Conservation (phyloP, 1,140 invertebrate genomes). For the Rhagoletis pomonella region DNA sequence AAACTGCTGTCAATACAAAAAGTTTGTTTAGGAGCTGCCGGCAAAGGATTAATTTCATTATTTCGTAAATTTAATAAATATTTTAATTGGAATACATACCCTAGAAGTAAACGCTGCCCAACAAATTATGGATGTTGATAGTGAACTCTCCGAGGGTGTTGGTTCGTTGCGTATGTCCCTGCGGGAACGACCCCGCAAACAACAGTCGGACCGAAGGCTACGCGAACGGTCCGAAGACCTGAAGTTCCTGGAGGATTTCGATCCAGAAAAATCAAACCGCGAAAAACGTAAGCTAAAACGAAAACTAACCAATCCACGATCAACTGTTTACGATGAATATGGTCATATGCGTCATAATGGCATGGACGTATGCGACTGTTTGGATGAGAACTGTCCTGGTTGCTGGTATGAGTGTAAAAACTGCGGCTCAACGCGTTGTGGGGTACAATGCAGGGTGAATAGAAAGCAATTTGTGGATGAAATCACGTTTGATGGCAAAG, state of each 20-base stretch:
- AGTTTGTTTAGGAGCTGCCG: too few species aligned
- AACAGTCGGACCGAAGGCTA: slow-evolving; percentile 52
- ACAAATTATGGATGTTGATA: slow-evolving; percentile 50
- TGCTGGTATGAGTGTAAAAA: slow-evolving; percentile 67
- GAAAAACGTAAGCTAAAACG: slow-evolving; percentile 63
- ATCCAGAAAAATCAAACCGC: slow-evolving; percentile 65
- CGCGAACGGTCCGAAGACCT: slow-evolving; percentile 55
- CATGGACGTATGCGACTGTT: slow-evolving; percentile 67
- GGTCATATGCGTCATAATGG: slow-evolving; percentile 65
- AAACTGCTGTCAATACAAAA: too few species aligned
- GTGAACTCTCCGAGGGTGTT: slow-evolving; percentile 39
- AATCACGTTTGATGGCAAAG: slow-evolving; percentile 69
- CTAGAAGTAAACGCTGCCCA: background rate
- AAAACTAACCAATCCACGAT: slow-evolving; percentile 52
- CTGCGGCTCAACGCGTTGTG: slow-evolving; percentile 66
- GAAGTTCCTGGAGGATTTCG: slow-evolving; percentile 64
- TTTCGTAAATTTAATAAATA: too few species aligned
- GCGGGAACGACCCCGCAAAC: slow-evolving; percentile 56
- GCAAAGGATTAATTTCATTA: too few species aligned
- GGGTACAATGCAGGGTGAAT: slow-evolving; percentile 66
- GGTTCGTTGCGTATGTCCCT: slow-evolving; percentile 56
- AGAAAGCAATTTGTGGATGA: slow-evolving; percentile 70
- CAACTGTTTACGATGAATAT: slow-evolving; percentile 65
- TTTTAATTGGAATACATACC: background rate
- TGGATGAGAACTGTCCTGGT: slow-evolving; percentile 66